Percentiles rank a stretch among this genome's conserved stretches.
Evolutionary conservation across 1,140 invertebrate species (phyloP).

Genomic region (Pogonognathellus flavescens): DNA sequence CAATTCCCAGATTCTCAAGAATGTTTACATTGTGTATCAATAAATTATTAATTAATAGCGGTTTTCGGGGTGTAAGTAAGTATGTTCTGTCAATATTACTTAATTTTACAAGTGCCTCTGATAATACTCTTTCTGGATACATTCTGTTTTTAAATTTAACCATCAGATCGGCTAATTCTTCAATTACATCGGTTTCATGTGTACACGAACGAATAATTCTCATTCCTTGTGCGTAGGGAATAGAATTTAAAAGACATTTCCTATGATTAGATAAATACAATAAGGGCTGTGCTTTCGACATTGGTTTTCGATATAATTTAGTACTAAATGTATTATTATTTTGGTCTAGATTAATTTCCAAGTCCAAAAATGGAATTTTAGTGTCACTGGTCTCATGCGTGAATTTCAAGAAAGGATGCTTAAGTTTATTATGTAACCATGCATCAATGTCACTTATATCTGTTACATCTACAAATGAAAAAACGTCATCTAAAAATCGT

Average conservation of each 20-base stretch:
- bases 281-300: not conserved
- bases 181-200: not conserved
- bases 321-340: not conserved
- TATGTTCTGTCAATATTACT: not conserved
- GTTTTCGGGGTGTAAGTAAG: not conserved
- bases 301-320: not conserved
- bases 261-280: not conserved
- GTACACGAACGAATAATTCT: not conserved
- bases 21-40: not conserved
- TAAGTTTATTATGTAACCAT: not conserved
- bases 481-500: not conserved
- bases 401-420: not conserved
- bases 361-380: not conserved
- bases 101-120: not conserved
- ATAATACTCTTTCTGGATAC: not conserved
- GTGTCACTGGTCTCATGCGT: not conserved
- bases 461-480: not conserved
- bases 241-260: no score
- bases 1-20: not conserved
- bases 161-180: not conserved
- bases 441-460: not conserved
- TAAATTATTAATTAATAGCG: not conserved
- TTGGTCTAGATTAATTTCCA: not conserved
- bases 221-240: not conserved
- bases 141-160: not conserved